Evolutionary conservation across 1,140 invertebrate genomes (phyloP).

Genomic region (Calliopsis andreniformis): DNA sequence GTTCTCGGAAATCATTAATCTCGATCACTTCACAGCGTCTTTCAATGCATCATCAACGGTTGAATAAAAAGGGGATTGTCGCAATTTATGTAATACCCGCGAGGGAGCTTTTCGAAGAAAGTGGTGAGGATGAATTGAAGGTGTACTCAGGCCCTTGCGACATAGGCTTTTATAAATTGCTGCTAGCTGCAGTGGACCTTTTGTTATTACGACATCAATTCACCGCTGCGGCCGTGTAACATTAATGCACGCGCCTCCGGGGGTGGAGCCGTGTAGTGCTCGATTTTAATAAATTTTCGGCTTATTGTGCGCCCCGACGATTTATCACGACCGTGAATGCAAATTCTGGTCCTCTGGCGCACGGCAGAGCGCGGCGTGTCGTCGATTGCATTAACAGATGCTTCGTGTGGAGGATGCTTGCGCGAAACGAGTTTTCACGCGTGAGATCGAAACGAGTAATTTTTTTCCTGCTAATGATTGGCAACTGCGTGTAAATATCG

Average conservation of each 20-base stretch:
- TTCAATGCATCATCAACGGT: not conserved
- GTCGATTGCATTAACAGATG: not conserved
- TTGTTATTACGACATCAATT: constrained; percentile 37
- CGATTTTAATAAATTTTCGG: constrained; percentile 58
- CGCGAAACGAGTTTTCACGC: constrained; percentile 5
- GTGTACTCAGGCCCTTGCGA: not conserved
- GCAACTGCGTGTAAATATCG: not conserved
- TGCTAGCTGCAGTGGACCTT: constrained; percentile 5
- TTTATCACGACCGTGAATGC: constrained; percentile 40
- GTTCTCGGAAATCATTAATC: not conserved
- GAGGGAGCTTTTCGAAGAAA: constrained; percentile 24
- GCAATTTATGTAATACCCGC: constrained; percentile 6
- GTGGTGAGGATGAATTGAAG: constrained; percentile 41
- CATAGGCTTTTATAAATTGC: constrained; percentile 51
- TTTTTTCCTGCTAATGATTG: not conserved
- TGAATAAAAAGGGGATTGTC: not conserved
- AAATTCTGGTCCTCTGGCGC: not conserved
- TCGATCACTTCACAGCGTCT: not conserved
- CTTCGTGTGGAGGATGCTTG: not conserved
- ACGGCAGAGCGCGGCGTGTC: constrained; percentile 7
- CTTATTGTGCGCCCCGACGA: constrained; percentile 22
- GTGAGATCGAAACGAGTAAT: constrained; percentile 6
- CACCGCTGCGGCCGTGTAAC: not conserved
- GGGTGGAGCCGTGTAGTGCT: constrained; percentile 5
- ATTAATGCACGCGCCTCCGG: constrained; percentile 28